Evolutionary conservation across 2,888 invertebrate genomes (phyloP).

Genomic region (Nymphalis urticae): DNA sequence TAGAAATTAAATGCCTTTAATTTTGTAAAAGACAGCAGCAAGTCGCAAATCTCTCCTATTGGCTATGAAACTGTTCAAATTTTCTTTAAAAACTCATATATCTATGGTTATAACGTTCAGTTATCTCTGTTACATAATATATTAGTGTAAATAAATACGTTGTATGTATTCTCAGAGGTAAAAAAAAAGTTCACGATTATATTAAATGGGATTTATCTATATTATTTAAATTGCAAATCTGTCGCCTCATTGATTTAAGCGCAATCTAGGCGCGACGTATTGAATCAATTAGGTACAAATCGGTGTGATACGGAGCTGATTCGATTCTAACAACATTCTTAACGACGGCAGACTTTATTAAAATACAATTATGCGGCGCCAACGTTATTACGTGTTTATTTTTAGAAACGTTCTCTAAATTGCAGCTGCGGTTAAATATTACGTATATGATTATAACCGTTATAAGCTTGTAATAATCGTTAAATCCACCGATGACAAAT

Average conservation of each 20-base stretch:
- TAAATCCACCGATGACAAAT: slow-evolving; percentile 21
- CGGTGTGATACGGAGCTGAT: slow-evolving; percentile 43
- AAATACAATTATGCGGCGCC: slow-evolving; percentile 66
- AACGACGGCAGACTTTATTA: slow-evolving; percentile 52
- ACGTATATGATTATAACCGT: slow-evolving; percentile 23
- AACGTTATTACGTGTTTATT: slow-evolving; percentile 46
- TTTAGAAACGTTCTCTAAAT: slow-evolving; percentile 37
- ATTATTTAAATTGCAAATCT: slow-evolving; percentile 28
- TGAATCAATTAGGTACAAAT: slow-evolving; percentile 54
- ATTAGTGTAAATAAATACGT: too few species aligned
- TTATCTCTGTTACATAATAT: too few species aligned
- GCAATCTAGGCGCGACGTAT: slow-evolving; percentile 49
- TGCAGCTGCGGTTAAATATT: slow-evolving; percentile 32
- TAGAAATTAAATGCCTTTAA: too few species aligned
- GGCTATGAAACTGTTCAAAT: too few species aligned
- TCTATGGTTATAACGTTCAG: too few species aligned
- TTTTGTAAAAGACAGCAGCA: too few species aligned
- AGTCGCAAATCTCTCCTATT: too few species aligned
- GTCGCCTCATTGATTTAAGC: slow-evolving; percentile 30
- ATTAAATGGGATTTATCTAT: background rate
- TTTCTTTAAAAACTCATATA: too few species aligned
- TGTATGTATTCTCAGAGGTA: too few species aligned
- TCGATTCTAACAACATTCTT: slow-evolving; percentile 55
- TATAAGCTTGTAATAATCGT: slow-evolving; percentile 22
- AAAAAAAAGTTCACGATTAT: too few species aligned